Evolutionary conservation across 1,140 invertebrate species (phyloP), one percentile per base, ranked within the genome.

Genomic region (Ylistrum balloti): DNA sequence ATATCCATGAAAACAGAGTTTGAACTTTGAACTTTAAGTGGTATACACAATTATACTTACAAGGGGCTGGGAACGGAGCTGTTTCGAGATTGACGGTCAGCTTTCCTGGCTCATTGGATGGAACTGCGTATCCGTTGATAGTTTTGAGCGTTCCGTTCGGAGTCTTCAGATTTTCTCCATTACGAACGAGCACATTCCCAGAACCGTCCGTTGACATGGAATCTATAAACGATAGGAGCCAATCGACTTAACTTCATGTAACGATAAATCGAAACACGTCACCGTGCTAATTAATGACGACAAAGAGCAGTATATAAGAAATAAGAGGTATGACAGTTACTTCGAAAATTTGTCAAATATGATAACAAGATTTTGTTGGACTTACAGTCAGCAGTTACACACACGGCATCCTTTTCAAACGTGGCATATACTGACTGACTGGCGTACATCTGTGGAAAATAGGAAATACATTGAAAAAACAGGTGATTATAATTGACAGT

Each of bases 361-460:
- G 13, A 38, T 5, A 38, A 13, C 35, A 38, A 38, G 13, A 7
- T 38, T 38, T 32, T 33, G 22, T 0, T 7, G 34, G n/a, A 91
- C 91, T 91, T 90, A 92, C 91, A 92, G 41, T 92, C 91, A 15
- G 91, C 91, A 0, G 91, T 92, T 0, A 92, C 91, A 86, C 91
- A 92, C 15, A 33, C 0, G 2, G 91, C 91, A 9, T 86, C 86
- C 35, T 56, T 41, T 86, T 92, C 91, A 48, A 92, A 92, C 5
- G 86, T 88, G n/a, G 38, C 74, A 9, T 34, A 34, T 15, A 91
- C 91, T 45, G 91, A 92, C 7, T 48, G 32, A 33, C 90, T 92
- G 33, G 88, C 33, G 74, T 91, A 92, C 45, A 92, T 88, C 89
- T 74, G 56, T 90, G 86, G n/a, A 28, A 86, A 15, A 89, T n/a